Percentiles rank a stretch among this genome's conserved stretches.
Conservation (phyloP, 2,797 vertebrate genomes). For the Xiphophorus birchmanni region DNA sequence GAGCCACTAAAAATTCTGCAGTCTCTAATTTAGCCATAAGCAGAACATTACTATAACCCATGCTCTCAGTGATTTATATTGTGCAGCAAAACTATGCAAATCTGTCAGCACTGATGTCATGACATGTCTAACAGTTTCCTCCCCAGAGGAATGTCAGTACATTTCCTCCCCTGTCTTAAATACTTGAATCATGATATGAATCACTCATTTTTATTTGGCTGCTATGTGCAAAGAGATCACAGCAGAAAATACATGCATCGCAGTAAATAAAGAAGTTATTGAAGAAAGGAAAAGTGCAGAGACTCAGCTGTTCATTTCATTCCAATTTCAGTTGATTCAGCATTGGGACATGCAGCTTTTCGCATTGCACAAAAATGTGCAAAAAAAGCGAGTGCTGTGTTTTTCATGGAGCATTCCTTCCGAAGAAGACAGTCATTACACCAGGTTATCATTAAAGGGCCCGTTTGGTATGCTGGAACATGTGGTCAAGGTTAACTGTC, state of each 20-base stretch:
- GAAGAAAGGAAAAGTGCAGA: background rate
- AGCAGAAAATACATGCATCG: conserved; percentile 4
- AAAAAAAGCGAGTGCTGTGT: conserved; percentile 22
- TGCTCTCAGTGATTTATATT: conserved; percentile 75
- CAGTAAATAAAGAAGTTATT: conserved; percentile 2
- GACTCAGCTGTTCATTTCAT: conserved; percentile 10
- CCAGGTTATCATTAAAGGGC: conserved; percentile 74
- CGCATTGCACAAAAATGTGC: conserved; percentile 20
- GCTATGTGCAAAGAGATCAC: conserved; percentile 25
- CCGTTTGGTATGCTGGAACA: conserved; percentile 71
- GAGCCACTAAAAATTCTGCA: conserved; percentile 53
- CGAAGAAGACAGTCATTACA: conserved; percentile 73
- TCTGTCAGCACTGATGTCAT: conserved; percentile 76
- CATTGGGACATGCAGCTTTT: conserved; percentile 4
- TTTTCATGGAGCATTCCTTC: conserved; percentile 72
- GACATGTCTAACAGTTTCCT: conserved; percentile 77
- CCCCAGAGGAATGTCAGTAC: conserved; percentile 54
- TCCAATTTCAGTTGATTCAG: background rate
- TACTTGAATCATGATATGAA: conserved; percentile 59
- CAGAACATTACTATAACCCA: conserved; percentile 53
- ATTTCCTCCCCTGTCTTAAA: conserved; percentile 59
- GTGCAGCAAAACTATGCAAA: conserved; percentile 65
- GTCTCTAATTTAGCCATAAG: conserved; percentile 74
- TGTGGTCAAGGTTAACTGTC: conserved; percentile 82
- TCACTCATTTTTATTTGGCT: conserved; percentile 52